phyloP scores from a whole-genome alignment of 2,113 vertebrate species.

The Sporophila hypoxantha region DNA sequence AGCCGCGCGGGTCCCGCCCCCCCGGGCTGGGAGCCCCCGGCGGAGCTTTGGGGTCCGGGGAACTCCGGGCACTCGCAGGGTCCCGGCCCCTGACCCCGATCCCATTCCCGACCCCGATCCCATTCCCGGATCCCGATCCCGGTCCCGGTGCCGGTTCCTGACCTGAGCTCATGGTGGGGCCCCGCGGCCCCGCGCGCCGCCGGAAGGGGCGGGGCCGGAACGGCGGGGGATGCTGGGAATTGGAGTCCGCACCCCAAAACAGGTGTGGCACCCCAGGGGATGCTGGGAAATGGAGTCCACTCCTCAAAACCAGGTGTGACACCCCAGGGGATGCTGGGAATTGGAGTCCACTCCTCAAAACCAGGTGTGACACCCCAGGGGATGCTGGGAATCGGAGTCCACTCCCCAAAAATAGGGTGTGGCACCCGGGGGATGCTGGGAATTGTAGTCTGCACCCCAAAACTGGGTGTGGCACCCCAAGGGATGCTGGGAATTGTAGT shows the following conservation, averaged over 20 bases:
- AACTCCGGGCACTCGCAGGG: not conserved
- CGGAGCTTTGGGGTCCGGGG: not conserved
- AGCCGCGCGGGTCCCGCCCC: not conserved
- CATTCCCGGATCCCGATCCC: not conserved
- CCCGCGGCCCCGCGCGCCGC: not conserved
- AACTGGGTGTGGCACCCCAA: too few species aligned
- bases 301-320: not conserved
- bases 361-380: not conserved
- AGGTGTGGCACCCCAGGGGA: not conserved
- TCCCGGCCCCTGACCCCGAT: too few species aligned
- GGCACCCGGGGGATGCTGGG: not conserved
- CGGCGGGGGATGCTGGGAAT: not conserved
- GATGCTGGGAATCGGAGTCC: not conserved
- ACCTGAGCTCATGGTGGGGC: not conserved
- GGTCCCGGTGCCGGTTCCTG: not conserved
- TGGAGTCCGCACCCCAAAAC: not conserved
- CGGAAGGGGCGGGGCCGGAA: not conserved
- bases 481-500: too few species aligned
- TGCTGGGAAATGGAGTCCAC: not conserved
- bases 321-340: not conserved
- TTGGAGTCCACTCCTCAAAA: too few species aligned
- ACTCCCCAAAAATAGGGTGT: not conserved
- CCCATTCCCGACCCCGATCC: not conserved
- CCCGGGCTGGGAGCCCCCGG: not conserved
- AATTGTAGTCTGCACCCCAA: not conserved